Conservation (phyloP, 2,797 vertebrate species). For the Myioborus melanocephalus region DNA sequence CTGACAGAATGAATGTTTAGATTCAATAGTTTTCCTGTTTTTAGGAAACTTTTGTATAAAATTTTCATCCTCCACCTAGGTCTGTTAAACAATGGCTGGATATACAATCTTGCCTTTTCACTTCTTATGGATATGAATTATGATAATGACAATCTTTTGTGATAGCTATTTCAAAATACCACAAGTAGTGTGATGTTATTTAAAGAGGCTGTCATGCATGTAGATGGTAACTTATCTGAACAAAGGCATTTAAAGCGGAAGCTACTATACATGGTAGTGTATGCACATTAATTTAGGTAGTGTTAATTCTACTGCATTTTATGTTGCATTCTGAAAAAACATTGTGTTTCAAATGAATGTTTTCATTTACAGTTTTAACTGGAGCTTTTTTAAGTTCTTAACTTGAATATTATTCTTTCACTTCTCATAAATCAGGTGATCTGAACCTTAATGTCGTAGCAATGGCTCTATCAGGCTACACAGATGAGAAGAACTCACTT, state of each 20-base stretch:
- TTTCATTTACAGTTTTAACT: not conserved
- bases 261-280: not conserved
- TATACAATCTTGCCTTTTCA: not conserved
- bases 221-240: not conserved
- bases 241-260: not conserved
- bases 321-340: not conserved
- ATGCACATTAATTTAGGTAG: not conserved
- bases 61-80: not conserved
- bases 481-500: constrained; percentile 94
- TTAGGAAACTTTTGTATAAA: not conserved
- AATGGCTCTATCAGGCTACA: constrained; percentile 97
- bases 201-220: not conserved
- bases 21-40: not conserved
- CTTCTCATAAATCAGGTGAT: constrained; percentile 81
- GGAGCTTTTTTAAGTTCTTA: not conserved
- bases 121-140: not conserved
- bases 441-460: constrained; percentile 97
- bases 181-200: not conserved
- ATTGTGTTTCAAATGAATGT: not conserved
- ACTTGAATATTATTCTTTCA: not conserved
- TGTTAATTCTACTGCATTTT: not conserved
- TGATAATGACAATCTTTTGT: not conserved
- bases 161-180: not conserved
- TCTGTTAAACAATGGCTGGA: not conserved
- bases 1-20: not conserved